These are phyloP conservation scores for Pristionchus arcanus DNA, from an alignment of 2,888 invertebrate genomes.

Conservation along the genomic window DNA sequence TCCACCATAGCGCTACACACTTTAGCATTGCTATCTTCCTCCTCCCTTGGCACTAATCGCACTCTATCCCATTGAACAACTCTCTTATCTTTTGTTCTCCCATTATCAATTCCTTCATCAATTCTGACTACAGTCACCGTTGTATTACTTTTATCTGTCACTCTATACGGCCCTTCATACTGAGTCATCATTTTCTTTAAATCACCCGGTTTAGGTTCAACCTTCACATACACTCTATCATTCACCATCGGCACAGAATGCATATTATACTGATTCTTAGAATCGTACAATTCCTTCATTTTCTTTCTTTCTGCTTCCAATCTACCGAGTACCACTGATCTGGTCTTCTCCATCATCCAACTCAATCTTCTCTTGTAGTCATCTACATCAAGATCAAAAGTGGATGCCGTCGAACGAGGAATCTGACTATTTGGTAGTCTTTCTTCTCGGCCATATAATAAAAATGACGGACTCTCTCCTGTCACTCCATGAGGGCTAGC, in stretches of 20 bases:
- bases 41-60: slow-evolving; percentile 1
- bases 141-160: neutral
- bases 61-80: slow-evolving; percentile 11
- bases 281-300: too few relatives aligned
- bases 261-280: neutral
- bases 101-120: neutral
- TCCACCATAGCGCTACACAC: neutral
- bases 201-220: neutral
- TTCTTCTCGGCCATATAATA: too few relatives aligned
- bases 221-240: slow-evolving; percentile 11
- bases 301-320: too few relatives aligned
- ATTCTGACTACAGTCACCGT: neutral
- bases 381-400: neutral
- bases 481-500: neutral
- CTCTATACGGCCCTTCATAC: slow-evolving; percentile 16
- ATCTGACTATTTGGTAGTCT: neutral
- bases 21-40: neutral
- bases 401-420: neutral
- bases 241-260: neutral
- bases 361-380: too few relatives aligned
- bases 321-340: too few relatives aligned
- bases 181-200: neutral
- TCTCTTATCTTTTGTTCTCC: neutral
- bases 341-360: too few relatives aligned
- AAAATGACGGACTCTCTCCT: neutral